Conservation (phyloP, 2,113 vertebrate genomes). For the Trichomycterus rosablanca region DNA sequence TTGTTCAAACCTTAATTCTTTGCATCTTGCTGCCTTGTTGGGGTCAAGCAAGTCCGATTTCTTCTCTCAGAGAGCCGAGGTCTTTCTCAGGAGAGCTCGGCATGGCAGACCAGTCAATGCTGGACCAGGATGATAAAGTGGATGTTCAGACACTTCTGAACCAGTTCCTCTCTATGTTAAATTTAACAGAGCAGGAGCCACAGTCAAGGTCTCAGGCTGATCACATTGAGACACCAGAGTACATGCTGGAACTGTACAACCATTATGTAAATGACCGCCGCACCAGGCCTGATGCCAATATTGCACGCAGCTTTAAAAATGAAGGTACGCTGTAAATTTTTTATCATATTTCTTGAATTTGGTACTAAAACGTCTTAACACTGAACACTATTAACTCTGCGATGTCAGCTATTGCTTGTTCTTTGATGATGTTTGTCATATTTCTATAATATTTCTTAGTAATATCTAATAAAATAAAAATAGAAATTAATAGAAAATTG, state of each 20-base stretch:
- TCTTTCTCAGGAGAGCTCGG: conserved; percentile 59
- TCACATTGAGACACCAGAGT: conserved; percentile 81
- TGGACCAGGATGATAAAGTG: conserved; percentile 68
- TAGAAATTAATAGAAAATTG: no score
- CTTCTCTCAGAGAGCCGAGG: conserved; percentile 65
- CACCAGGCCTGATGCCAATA: conserved; percentile 79
- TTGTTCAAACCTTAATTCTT: conserved; percentile 45
- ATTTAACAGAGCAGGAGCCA: conserved; percentile 76
- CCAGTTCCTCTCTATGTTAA: conserved; percentile 83
- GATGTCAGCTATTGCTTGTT: no score
- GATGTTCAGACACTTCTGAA: conserved; percentile 79
- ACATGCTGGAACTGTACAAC: conserved; percentile 94
- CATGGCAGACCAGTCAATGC: conserved; percentile 68
- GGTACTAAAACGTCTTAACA: no score
- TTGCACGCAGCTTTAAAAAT: conserved; percentile 93
- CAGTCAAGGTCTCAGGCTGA: conserved; percentile 55
- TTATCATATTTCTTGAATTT: neutral
- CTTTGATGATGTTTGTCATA: no score
- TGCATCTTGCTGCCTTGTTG: conserved; percentile 54
- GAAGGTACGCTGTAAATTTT: conserved; percentile 75
- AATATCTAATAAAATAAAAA: no score
- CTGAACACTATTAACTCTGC: no score
- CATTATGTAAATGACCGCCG: conserved; percentile 79
- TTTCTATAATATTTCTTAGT: no score
- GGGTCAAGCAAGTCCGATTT: conserved; percentile 71